A percentile compares a stretch with the other conserved stretches of the same genome.
Conservation (phyloP, 2,113 vertebrate species). For the Dipodomys stephensi region DNA sequence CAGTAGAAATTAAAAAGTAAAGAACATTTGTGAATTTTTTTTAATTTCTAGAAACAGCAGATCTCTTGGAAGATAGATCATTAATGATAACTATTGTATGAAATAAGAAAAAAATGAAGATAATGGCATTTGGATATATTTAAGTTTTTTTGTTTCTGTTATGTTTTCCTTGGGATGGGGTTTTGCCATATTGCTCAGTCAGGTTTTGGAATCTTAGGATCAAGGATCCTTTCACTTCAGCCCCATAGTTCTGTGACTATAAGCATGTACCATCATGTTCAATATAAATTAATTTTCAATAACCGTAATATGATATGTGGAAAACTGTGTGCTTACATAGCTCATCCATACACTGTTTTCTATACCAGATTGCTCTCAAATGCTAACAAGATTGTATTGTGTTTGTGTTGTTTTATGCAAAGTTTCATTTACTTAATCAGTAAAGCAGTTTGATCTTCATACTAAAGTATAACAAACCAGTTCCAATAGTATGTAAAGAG, state of each 20-base stretch:
- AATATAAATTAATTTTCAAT: too few species aligned
- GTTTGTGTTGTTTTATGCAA: background rate
- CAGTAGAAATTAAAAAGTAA: background rate
- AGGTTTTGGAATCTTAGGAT: too few species aligned
- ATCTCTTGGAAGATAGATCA: background rate
- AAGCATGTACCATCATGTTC: too few species aligned
- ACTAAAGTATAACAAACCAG: background rate
- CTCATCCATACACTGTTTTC: background rate
- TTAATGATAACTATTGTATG: background rate
- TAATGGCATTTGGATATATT: background rate
- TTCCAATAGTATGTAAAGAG: background rate
- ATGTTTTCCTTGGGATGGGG: too few species aligned
- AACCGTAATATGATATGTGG: too few species aligned
- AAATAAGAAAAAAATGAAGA: background rate
- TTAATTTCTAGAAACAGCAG: background rate
- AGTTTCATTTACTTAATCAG: background rate
- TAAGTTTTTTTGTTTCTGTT: background rate
- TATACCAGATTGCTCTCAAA: background rate
- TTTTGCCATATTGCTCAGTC: too few species aligned
- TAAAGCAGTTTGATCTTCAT: background rate
- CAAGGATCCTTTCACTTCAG: too few species aligned
- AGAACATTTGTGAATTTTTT: background rate
- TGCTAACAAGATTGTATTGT: background rate
- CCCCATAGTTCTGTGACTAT: too few species aligned
- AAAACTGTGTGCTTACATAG: background rate